phyloP scores from a whole-genome alignment of 1,140 invertebrate genomes.

The Procambarus virginalis region DNA sequence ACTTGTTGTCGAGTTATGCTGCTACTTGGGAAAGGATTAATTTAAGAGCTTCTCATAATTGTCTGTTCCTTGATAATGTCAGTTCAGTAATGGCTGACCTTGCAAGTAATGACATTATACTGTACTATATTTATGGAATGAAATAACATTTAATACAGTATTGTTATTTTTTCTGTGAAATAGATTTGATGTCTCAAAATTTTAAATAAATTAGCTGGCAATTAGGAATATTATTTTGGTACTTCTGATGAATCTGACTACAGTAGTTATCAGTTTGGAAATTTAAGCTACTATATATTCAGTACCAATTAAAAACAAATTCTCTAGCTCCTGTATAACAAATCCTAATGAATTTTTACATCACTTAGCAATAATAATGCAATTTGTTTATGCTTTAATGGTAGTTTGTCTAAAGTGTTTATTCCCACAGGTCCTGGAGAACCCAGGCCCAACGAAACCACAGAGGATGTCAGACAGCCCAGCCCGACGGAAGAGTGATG shows the following conservation, averaged over 20 bases:
- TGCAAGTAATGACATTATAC: background rate
- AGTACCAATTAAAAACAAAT: too few species aligned
- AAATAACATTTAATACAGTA: background rate
- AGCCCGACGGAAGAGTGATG: constrained; percentile 39
- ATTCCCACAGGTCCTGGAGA: constrained; percentile 73
- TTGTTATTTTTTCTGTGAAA: background rate
- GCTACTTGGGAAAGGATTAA: too few species aligned
- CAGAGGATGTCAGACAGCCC: constrained; percentile 70
- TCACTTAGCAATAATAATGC: background rate
- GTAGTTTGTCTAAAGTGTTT: background rate
- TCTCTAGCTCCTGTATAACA: background rate
- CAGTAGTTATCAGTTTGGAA: too few species aligned
- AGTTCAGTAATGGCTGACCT: background rate
- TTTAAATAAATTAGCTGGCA: too few species aligned
- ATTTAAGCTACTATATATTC: too few species aligned
- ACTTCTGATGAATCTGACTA: too few species aligned
- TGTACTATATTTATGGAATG: background rate
- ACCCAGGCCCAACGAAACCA: constrained; percentile 75
- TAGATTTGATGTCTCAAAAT: too few species aligned
- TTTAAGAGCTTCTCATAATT: too few species aligned
- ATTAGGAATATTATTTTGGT: too few species aligned
- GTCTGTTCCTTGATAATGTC: too few species aligned
- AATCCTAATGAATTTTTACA: background rate
- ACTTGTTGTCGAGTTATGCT: too few species aligned
- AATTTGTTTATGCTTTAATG: background rate